Conservation (phyloP, 1,140 invertebrate genomes). For the Oreohelix idahoensis region DNA sequence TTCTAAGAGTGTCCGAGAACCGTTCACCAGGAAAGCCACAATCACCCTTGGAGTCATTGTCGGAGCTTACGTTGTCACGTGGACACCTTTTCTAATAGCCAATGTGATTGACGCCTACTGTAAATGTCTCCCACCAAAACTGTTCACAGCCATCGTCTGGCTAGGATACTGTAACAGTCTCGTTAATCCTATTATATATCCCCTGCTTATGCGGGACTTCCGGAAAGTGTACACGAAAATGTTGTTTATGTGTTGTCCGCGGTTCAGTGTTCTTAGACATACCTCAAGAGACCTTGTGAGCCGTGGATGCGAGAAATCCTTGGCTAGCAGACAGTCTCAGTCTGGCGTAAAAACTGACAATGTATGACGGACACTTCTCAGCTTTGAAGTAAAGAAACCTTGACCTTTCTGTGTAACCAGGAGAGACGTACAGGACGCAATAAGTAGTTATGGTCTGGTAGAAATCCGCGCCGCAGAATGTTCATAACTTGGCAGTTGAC, state of each 20-base stretch:
- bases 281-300: slow-evolving; percentile 20
- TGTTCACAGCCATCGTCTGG: slow-evolving; percentile 78
- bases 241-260: slow-evolving; percentile 53
- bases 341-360: slow-evolving; percentile 1
- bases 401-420: no score
- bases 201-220: slow-evolving; percentile 97
- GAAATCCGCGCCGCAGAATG: no score
- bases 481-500: no score
- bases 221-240: slow-evolving; percentile 83
- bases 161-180: slow-evolving; percentile 95
- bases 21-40: slow-evolving; percentile 66
- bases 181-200: slow-evolving; percentile 98
- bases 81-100: slow-evolving; percentile 97
- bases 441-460: no score
- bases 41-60: slow-evolving; percentile 70
- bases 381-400: no score
- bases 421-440: no score
- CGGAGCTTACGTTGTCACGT: slow-evolving; percentile 92
- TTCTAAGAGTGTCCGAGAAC: slow-evolving; percentile 60
- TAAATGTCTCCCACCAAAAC: slow-evolving; percentile 72
- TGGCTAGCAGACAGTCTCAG: neutral
- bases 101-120: slow-evolving; percentile 96
- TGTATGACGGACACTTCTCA: no score
- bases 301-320: slow-evolving; percentile 4
- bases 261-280: slow-evolving; percentile 43